A percentile compares a stretch with the other conserved stretches of the same genome.
These are phyloP conservation scores for Leptura quadrifasciata DNA, from an alignment of 2,888 invertebrate genomes.

Conservation along the genomic window DNA sequence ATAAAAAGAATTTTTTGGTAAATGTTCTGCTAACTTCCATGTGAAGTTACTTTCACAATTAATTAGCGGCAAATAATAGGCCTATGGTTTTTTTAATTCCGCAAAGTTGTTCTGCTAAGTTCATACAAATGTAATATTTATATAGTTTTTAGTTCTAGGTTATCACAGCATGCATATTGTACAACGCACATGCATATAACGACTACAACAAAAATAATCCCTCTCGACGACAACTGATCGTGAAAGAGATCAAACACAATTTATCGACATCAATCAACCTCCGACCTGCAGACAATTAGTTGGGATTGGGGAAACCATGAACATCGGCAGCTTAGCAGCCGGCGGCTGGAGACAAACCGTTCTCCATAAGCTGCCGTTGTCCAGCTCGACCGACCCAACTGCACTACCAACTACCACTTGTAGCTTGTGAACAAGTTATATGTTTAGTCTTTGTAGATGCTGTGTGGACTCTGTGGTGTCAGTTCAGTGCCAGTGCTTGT, in stretches of 20 bases:
- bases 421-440: slow-evolving; percentile 14
- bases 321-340: slow-evolving; percentile 16
- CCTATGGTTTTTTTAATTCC: too few species aligned
- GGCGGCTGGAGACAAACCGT: slow-evolving; percentile 22
- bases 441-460: slow-evolving; percentile 29
- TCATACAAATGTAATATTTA: too few species aligned
- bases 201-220: background rate
- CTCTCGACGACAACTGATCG: background rate
- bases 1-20: too few species aligned
- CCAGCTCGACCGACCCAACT: slow-evolving; percentile 19
- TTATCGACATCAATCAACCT: slow-evolving; percentile 32
- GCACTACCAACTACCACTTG: slow-evolving; percentile 28
- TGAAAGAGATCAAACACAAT: slow-evolving; percentile 3
- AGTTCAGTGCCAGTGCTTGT: slow-evolving; percentile 44
- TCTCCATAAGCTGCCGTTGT: slow-evolving; percentile 24
- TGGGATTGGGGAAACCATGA: slow-evolving; percentile 22
- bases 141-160: too few species aligned
- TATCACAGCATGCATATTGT: too few species aligned
- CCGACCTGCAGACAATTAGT: slow-evolving; percentile 33
- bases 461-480: slow-evolving; percentile 6
- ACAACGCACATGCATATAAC: background rate
- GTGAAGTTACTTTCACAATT: too few species aligned
- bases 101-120: too few species aligned
- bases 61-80: too few species aligned
- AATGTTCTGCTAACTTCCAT: too few species aligned